These are phyloP conservation scores for Oryctolagus cuniculus DNA, from an alignment of 2,113 vertebrate species.

Conservation along the genomic window DNA sequence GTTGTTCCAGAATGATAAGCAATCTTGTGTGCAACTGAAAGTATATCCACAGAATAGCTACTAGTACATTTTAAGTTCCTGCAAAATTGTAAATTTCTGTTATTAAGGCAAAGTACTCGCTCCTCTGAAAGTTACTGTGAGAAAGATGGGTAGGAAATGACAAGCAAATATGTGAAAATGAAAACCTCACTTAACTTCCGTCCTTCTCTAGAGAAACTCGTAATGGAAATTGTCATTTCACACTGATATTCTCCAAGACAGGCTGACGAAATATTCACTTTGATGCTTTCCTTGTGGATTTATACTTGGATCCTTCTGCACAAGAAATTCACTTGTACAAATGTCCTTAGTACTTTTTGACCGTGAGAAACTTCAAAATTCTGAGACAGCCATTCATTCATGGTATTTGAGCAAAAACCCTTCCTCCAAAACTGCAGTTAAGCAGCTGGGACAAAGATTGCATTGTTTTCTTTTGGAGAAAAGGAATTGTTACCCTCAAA, in stretches of 20 bases:
- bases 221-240: conserved; percentile 61
- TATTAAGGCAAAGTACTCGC: conserved; percentile 19
- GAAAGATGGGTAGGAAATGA: conserved; percentile 18
- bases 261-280: conserved; percentile 17
- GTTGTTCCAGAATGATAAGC: not conserved
- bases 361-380: conserved; percentile 70
- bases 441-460: conserved; percentile 50
- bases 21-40: not conserved
- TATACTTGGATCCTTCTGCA: conserved; percentile 23
- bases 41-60: not conserved
- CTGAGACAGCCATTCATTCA: conserved; percentile 27
- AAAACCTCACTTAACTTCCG: conserved; percentile 41
- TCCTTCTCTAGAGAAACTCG: conserved; percentile 10
- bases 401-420: conserved; percentile 43
- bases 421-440: conserved; percentile 36
- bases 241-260: conserved; percentile 6
- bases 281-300: conserved; percentile 29
- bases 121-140: conserved; percentile 42
- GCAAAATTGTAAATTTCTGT: conserved; percentile 26
- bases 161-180: conserved; percentile 33
- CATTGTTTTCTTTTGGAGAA: conserved; percentile 76
- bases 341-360: conserved; percentile 58
- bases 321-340: conserved; percentile 49
- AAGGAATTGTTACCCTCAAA: conserved; percentile 49
- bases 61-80: not conserved